Base-by-base conservation (phyloP, 2,113 vertebrate species). In the Oryzias curvinotus region DNA sequence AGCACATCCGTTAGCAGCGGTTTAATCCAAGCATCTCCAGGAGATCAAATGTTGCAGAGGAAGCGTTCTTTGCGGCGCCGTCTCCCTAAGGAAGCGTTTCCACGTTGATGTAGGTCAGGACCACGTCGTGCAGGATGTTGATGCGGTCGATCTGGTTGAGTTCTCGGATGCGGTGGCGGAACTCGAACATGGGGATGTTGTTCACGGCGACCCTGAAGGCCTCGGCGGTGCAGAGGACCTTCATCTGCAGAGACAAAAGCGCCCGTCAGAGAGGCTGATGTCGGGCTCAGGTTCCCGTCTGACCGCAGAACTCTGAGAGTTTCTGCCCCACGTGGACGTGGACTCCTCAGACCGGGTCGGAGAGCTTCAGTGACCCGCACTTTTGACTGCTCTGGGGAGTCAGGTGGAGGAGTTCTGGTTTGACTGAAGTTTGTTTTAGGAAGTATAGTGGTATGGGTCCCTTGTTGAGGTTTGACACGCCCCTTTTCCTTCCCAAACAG, bases 121-220 rank as follows among this genome's bases (percentile, higher is more conserved):
- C 77, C 42, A 92, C 82, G 19, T 93, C 92, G 0, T 92, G 87
- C 66, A 90, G 79, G 73, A 93, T 92, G 85, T 91, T 90, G 83
- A 93, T 79, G 15, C 90, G 81, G 82, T 91, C 83, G 25, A 93
- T 89, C 75, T 84, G 88, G 86, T 91, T 92, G 52, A 93, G 82
- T 71, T 92, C 91, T 62, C 63, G 51, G 71, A 93, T 61, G 17
- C 91, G 89, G 75, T 93, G 89, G 47, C 75, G 73, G 68, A 92
- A 93, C 73, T 93, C 91, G 43, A 93, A 91, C 61, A 87, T 54
- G 0, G 90, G 88, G 16, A 85, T 84, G 80, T 88, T 90, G 86
- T 93, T 93, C 42, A 93, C 89, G 0, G 82, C 86, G 68, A 93
- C 90, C 66, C 89, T 87, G 78, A 92, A 93, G 3, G 85, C 55